Conservation (phyloP, 1,140 invertebrate genomes). For the Schlechtendalia chinensis region DNA sequence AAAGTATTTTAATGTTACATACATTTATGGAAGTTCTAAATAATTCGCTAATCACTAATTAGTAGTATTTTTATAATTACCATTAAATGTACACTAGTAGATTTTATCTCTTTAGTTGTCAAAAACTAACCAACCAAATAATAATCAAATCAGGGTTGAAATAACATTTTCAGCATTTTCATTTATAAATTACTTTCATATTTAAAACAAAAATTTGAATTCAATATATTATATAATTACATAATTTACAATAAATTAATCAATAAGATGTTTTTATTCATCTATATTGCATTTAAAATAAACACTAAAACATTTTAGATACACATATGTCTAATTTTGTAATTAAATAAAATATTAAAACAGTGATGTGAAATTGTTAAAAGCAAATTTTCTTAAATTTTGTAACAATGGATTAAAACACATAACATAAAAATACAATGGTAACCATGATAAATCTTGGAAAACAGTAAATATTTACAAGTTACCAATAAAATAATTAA, state of each 20-base stretch:
- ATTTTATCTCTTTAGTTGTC: background rate
- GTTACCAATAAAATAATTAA: background rate
- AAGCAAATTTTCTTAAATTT: background rate
- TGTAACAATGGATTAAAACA: background rate
- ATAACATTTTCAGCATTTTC: too few species aligned
- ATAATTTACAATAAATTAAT: background rate
- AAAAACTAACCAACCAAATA: too few species aligned
- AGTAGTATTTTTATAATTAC: too few species aligned
- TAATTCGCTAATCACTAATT: too few species aligned
- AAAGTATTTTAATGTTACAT: too few species aligned
- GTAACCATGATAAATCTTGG: constrained; percentile 23
- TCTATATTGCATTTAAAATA: background rate
- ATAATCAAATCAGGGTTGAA: too few species aligned
- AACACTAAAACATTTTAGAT: background rate
- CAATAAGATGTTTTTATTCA: background rate
- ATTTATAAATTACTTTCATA: too few species aligned
- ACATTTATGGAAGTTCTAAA: too few species aligned
- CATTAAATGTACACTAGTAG: too few species aligned
- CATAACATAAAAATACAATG: constrained; percentile 27
- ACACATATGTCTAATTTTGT: background rate
- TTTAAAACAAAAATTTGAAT: too few species aligned
- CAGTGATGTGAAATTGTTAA: background rate
- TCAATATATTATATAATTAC: background rate
- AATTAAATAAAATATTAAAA: background rate
- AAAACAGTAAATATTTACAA: constrained; percentile 17